phyloP scores from a whole-genome alignment of 2,797 vertebrate species.

The Heterohyrax brucei region DNA sequence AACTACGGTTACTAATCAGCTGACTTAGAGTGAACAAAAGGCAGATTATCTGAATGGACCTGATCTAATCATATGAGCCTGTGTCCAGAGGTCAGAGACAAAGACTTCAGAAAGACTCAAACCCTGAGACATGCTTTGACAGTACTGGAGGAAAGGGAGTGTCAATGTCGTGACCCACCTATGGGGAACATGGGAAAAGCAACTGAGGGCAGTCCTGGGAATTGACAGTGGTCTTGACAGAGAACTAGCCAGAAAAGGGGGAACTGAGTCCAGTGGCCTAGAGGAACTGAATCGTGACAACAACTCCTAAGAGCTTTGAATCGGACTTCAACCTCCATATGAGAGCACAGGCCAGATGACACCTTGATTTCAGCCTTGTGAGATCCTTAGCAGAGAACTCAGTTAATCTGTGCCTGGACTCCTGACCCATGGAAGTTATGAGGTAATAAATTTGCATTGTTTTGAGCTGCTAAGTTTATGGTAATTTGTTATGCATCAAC shows the following conservation, averaged over 20 bases:
- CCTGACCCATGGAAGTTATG: background rate
- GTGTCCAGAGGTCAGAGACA: background rate
- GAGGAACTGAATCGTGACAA: constrained; percentile 1
- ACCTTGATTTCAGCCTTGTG: background rate
- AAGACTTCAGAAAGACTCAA: background rate
- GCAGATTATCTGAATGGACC: background rate
- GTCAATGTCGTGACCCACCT: no score
- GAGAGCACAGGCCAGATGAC: background rate
- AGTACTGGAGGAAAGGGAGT: background rate
- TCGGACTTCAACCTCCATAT: background rate
- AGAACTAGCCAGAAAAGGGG: background rate
- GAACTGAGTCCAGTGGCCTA: background rate
- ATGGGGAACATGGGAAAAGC: fast-evolving
- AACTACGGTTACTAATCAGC: background rate
- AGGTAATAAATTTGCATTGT: background rate
- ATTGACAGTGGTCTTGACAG: background rate
- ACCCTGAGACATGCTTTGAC: background rate
- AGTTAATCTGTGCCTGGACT: background rate
- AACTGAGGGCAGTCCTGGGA: background rate
- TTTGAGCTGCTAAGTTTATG: background rate
- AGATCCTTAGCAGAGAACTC: background rate
- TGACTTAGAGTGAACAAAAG: background rate
- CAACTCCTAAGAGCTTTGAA: background rate
- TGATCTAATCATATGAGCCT: background rate
- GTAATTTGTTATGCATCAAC: background rate